These are phyloP conservation scores for Phrynocephalus versicolor DNA, from an alignment of 2,113 vertebrate genomes.

Conservation along the genomic window DNA sequence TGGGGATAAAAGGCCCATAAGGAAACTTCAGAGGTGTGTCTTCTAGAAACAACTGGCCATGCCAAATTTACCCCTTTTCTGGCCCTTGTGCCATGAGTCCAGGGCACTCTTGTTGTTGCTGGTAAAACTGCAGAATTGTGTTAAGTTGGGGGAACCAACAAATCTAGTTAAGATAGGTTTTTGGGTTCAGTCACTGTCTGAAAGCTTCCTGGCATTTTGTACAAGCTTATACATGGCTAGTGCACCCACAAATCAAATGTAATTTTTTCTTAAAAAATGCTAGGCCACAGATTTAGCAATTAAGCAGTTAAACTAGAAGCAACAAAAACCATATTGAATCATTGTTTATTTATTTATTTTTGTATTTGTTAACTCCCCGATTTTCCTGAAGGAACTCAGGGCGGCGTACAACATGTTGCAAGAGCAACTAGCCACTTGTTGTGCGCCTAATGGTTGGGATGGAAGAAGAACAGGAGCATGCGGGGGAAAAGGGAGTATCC, in stretches of 20 bases:
- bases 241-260: neutral
- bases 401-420: too few relatives aligned
- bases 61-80: neutral
- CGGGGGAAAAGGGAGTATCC: neutral
- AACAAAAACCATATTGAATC: neutral
- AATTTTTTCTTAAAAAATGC: neutral
- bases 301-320: neutral
- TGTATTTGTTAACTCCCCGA: too few relatives aligned
- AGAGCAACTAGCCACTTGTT: too few relatives aligned
- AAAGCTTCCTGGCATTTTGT: neutral
- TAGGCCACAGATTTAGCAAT: neutral
- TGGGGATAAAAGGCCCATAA: rapidly evolving
- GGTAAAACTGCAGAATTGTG: neutral
- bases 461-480: neutral
- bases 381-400: too few relatives aligned
- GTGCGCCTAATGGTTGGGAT: too few relatives aligned
- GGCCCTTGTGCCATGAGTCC: neutral
- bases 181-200: neutral
- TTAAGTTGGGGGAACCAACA: too few relatives aligned
- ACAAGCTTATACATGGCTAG: neutral
- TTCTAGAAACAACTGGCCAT: neutral
- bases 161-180: neutral
- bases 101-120: neutral
- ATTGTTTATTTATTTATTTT: too few relatives aligned
- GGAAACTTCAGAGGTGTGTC: neutral